Evolutionary conservation across 2,113 vertebrate species (phyloP), one percentile per base, ranked within the genome.

Genomic region (Callipepla californica): DNA sequence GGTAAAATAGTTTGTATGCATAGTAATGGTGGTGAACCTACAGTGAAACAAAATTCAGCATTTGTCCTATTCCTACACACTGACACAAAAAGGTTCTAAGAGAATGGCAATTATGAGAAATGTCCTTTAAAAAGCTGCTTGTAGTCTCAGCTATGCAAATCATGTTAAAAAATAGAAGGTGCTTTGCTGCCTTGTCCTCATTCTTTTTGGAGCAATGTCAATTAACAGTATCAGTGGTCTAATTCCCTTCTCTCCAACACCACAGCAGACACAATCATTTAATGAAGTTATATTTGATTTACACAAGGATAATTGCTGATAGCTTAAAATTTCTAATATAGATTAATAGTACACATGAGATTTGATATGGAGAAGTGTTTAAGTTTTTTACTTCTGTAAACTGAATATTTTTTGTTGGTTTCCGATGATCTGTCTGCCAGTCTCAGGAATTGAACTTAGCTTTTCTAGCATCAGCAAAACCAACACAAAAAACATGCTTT

Each of bases 1-100:
- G 87, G 97, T 94, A 96, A 96, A 97, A 97, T 97, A 97, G 77
- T 96, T 97, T 97, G 85, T 95, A 65, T 95, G 95, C 88, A 89
- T 87, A 96, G 95, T 97, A 97, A 97, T 95, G 77, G 87, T 50
- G 92, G 66, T 81, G 92, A 97, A 93, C 61, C 78, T 92, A 89
- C 94, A 97, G 87, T 79, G 93, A 97, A 97, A 96, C 74, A 91
- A 96, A 96, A 97, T 93, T 97, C 92, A 85, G 45, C 30, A 45
- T 97, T 97, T 97, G 93, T 96, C 94, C 88, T 96, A 96, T 87
- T 74, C 89, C 80, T 95, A 77, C 84, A 87, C 32, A 40, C 40
- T 48, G 51, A 93, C 72, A 86, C 47, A 73, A 95, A 72, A 73
- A 34, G 6, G 8, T 97, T 55, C 80, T 78, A 96, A 86, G 94